phyloP scores from a whole-genome alignment of 2,888 invertebrate species.

The Ophion slaviceki region DNA sequence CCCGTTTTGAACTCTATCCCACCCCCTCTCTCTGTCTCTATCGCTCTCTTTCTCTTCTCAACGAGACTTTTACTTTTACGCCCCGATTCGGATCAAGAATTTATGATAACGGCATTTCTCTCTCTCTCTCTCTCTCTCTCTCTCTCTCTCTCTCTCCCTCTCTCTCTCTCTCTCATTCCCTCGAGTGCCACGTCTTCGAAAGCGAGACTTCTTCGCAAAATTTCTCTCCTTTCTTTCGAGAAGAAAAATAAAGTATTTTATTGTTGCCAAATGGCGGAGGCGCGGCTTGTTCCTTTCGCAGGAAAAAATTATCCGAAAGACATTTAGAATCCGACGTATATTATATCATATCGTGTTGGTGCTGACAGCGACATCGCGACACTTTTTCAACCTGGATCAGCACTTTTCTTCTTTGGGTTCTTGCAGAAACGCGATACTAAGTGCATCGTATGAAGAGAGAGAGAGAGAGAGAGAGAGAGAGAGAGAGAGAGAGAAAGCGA shows the following conservation, averaged over 20 bases:
- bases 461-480: constrained; percentile 18
- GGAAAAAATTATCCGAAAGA: background rate
- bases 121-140: constrained; percentile 37
- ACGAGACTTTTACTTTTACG: constrained; percentile 83
- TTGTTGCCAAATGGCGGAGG: background rate
- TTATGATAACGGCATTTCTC: constrained; percentile 79
- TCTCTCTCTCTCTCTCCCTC: constrained; percentile 54
- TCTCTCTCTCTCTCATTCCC: constrained; percentile 54
- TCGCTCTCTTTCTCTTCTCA: constrained; percentile 69
- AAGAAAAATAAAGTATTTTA: constrained; percentile 42
- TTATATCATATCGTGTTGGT: background rate
- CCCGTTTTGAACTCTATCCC: constrained; percentile 2
- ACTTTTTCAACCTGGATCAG: constrained; percentile 41
- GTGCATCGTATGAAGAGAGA: background rate
- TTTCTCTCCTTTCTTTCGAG: constrained; percentile 5
- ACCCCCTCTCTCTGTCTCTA: constrained; percentile 11
- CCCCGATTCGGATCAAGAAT: constrained; percentile 83
- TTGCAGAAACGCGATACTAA: constrained; percentile 43
- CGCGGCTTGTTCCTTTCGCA: background rate
- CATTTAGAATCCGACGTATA: background rate
- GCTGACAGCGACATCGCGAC: constrained; percentile 8
- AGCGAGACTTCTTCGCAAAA: constrained; percentile 41
- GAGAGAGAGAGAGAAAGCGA: constrained; percentile 58
- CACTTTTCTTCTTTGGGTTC: constrained; percentile 34
- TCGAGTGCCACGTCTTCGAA: constrained; percentile 63